A percentile compares a stretch with the other conserved stretches of the same genome.
These are phyloP conservation scores for Sceliomorpha sp. DNA, from an alignment of 2,888 invertebrate species.

Conservation along the genomic window DNA sequence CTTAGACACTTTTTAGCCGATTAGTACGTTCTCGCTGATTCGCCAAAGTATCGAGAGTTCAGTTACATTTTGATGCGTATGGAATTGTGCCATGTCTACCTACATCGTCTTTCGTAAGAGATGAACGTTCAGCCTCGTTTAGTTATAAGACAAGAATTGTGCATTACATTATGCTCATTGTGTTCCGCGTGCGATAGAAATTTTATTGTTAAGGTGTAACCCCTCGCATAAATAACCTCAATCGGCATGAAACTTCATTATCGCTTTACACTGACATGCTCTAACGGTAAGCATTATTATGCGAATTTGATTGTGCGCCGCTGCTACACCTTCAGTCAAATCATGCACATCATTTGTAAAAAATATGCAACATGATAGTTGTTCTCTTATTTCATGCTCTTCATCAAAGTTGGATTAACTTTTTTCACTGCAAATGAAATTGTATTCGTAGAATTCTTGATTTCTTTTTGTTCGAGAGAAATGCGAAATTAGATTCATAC, in stretches of 20 bases:
- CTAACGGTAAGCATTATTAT: conserved; percentile 34
- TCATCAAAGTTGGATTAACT: no score
- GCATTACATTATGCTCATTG: conserved; percentile 34
- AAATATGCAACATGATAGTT: no score
- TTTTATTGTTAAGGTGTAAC: conserved; percentile 41
- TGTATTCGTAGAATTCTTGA: no score
- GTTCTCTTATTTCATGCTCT: no score
- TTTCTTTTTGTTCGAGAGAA: no score
- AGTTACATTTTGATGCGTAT: conserved; percentile 4
- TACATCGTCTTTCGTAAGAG: conserved; percentile 10
- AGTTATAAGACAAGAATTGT: conserved; percentile 5
- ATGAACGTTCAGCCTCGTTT: conserved; percentile 5
- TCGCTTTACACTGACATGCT: conserved; percentile 24
- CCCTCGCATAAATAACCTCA: conserved; percentile 1
- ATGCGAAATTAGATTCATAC: no score
- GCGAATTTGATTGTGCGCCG: no score
- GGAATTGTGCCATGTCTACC: conserved; percentile 7
- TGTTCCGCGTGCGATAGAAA: conserved; percentile 34
- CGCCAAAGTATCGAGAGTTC: conserved; percentile 1
- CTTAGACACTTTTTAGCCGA: no score
- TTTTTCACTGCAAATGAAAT: no score
- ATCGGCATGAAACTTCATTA: conserved; percentile 33
- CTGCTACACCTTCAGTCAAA: neutral
- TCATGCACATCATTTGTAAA: no score
- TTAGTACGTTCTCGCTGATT: neutral